Percentiles rank a stretch among this genome's conserved stretches.
phyloP scores from a whole-genome alignment of 2,797 vertebrate species.

The Poecile montanus region DNA sequence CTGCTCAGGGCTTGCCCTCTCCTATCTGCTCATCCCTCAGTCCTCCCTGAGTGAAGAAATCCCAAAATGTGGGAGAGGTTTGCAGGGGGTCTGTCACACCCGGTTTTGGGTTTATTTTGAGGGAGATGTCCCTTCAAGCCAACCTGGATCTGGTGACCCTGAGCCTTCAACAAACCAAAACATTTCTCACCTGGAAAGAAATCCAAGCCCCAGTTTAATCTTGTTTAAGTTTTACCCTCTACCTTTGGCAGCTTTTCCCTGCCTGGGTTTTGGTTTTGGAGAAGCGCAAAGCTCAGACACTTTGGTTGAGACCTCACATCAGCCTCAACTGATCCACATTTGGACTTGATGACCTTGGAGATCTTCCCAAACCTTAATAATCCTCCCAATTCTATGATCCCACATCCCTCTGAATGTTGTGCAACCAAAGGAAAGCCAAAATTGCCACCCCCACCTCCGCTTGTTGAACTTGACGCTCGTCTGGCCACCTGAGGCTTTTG shows the following conservation, averaged over 20 bases:
- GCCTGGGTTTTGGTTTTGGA: not conserved
- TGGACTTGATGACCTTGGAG: not conserved
- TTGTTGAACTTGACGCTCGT: accelerated
- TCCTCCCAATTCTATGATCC: accelerated
- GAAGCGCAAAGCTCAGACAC: accelerated
- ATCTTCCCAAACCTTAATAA: not conserved
- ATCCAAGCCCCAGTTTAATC: not conserved
- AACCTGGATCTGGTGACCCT: not conserved
- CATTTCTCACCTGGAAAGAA: not conserved
- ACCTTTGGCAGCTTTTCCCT: not conserved
- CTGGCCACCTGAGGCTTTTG: accelerated
- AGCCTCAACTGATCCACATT: not conserved
- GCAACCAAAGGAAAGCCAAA: not conserved
- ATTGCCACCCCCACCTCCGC: accelerated
- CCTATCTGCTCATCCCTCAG: not conserved
- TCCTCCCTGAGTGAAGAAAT: not conserved
- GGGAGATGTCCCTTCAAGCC: not conserved
- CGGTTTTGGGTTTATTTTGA: not conserved
- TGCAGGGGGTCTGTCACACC: not conserved
- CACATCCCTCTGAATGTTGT: accelerated
- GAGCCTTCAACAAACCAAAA: not conserved
- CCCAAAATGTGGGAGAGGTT: not conserved
- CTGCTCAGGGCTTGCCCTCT: not conserved
- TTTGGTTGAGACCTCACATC: not conserved
- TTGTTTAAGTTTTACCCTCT: not conserved